Evolutionary conservation across 1,140 invertebrate genomes (phyloP), one percentile per base, ranked within the genome.

Genomic region (Colletes latitarsis): DNA sequence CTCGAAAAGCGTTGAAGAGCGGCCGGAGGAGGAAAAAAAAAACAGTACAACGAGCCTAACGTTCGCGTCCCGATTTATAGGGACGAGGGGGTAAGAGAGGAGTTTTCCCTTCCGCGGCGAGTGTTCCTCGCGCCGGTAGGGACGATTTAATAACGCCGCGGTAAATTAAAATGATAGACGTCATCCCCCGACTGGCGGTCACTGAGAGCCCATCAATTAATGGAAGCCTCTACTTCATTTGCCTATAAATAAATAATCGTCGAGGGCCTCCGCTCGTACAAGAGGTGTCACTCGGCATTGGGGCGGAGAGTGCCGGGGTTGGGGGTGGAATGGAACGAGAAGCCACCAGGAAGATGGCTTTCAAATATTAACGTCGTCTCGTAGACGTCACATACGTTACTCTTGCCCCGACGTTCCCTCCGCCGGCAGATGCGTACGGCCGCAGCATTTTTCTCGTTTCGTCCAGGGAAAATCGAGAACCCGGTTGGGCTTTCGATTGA

Each of bases 121-220:
- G 66, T 66, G 76, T 62, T 87, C 46, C 85, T 82, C 71, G 74
- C 73, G 58, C 75, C 60, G 64, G 78, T 76, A 64, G 79, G 83
- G 83, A 82, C 86, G 82, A 88, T 91, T 91, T 90, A 92, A 93
- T 93, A 93, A 91, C 87, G 88, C 85, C 85, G 86, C 82, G 79
- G 81, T 89, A 92, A 92, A 93, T 93, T 92, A 92, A 93, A 93
- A 92, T 90, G 91, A 92, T 91, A 90, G 91, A 91, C 91, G 90
- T 92, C 91, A 92, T 90, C 86, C 82, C 85, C 82, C 88, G 91
- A 89, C 85, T 92, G 90, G 89, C 89, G 90, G 90, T 88, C 83
- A 92, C 90, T 89, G 91, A 92, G 90, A 92, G 89, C 89, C 89
- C 88, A 91, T 93, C 92, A 93, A 93, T 93, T 92, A 93, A 91